Evolutionary conservation across 2,113 vertebrate species (phyloP).

Genomic region (Eretmochelys imbricata): DNA sequence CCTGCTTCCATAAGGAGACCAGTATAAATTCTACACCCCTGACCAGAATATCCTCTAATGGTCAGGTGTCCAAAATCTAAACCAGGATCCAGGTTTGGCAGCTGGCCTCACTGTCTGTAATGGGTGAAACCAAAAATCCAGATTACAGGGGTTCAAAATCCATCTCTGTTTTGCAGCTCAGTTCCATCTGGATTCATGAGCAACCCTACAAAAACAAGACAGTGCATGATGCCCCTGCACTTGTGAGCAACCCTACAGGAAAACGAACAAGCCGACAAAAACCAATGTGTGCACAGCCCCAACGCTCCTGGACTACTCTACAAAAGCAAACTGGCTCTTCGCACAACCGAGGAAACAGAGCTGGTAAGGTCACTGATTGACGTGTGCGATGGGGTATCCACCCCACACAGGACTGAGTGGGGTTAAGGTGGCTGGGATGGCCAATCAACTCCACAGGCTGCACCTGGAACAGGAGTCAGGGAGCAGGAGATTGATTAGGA

Average conservation of each 20-base stretch:
- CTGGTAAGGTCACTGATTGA: background rate
- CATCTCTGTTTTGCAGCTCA: rapidly evolving
- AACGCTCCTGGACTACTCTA: too few relatives aligned
- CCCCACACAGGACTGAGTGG: background rate
- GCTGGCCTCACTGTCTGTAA: too few relatives aligned
- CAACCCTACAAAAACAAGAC: rapidly evolving
- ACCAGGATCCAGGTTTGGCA: too few relatives aligned
- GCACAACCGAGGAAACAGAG: background rate
- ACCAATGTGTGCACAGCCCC: background rate
- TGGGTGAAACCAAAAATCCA: too few relatives aligned
- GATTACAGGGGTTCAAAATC: background rate
- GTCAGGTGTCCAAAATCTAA: background rate
- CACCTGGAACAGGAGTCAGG: background rate
- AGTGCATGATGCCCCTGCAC: too few relatives aligned
- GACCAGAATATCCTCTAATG: background rate
- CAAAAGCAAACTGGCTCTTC: background rate
- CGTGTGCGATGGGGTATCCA: background rate
- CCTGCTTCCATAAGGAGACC: background rate
- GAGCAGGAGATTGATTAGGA: background rate
- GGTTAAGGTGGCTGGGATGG: background rate
- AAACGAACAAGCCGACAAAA: background rate
- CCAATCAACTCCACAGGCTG: background rate
- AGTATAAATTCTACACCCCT: background rate
- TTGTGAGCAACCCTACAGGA: too few relatives aligned
- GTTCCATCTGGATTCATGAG: background rate